Percentiles rank a stretch among this genome's conserved stretches.
These are phyloP conservation scores for Neodiprion pinetum DNA, from an alignment of 1,140 invertebrate genomes.

Conservation along the genomic window DNA sequence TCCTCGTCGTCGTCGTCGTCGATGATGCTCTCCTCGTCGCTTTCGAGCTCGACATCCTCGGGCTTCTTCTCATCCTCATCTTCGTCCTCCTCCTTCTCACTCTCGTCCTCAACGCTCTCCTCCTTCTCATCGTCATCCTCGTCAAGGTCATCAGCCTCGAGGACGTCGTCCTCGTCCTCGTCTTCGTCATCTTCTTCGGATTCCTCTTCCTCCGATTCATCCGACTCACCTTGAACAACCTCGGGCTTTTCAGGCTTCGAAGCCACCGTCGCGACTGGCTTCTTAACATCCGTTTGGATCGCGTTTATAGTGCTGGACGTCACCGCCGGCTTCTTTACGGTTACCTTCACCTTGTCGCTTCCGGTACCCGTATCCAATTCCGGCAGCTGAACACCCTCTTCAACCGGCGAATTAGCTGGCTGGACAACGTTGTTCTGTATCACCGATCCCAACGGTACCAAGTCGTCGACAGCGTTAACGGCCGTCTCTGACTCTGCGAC, in stretches of 20 bases:
- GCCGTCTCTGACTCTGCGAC: background rate
- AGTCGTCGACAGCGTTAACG: background rate
- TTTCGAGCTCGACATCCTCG: conserved; percentile 36
- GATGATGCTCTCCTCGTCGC: conserved; percentile 37
- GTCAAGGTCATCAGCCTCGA: background rate
- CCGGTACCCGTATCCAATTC: conserved; percentile 25
- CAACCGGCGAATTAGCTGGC: conserved; percentile 1
- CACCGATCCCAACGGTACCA: too few species aligned
- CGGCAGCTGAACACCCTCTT: conserved; percentile 31
- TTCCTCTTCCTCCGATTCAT: conserved; percentile 24
- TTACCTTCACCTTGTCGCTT: conserved; percentile 22
- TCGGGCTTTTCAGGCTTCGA: conserved; percentile 33
- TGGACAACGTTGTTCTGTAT: background rate
- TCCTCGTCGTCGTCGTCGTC: conserved; percentile 34
- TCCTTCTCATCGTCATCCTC: conserved; percentile 29
- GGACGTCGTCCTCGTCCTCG: conserved; percentile 26
- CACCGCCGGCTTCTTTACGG: conserved; percentile 38
- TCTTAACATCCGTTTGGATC: conserved; percentile 38
- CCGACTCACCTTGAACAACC: conserved; percentile 29
- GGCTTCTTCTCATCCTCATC: conserved; percentile 32
- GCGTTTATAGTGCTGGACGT: conserved; percentile 43
- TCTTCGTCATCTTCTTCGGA: conserved; percentile 32
- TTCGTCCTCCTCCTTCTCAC: conserved; percentile 41
- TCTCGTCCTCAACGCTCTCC: conserved; percentile 35
- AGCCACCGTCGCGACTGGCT: conserved; percentile 27